These are phyloP conservation scores for Chelonus formosanus DNA, from an alignment of 2,888 invertebrate species.

Conservation along the genomic window DNA sequence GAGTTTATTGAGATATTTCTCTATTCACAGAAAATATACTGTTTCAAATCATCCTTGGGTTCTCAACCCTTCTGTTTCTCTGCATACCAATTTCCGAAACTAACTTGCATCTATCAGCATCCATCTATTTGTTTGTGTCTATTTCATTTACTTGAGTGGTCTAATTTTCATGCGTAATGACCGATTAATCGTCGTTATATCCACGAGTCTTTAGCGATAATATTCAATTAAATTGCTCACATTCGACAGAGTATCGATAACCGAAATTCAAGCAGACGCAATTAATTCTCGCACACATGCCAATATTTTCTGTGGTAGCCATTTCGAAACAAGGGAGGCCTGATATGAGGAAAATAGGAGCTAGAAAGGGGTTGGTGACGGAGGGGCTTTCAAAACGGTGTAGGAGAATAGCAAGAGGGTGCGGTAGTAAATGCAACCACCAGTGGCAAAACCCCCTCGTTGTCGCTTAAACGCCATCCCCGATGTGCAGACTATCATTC, in stretches of 20 bases:
- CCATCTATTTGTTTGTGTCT: background rate
- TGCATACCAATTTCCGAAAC: too few species aligned
- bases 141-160: slow-evolving; percentile 18
- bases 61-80: slow-evolving; percentile 29
- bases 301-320: slow-evolving; percentile 34
- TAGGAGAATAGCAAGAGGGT: slow-evolving; percentile 22
- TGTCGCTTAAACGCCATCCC: slow-evolving; percentile 35
- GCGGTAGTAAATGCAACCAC: slow-evolving; percentile 35
- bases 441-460: slow-evolving; percentile 32
- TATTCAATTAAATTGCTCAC: slow-evolving; percentile 26
- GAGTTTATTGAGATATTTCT: slow-evolving; percentile 42
- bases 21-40: slow-evolving; percentile 39
- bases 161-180: slow-evolving; percentile 13
- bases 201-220: slow-evolving; percentile 25
- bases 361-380: slow-evolving; percentile 15
- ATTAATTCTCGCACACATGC: slow-evolving; percentile 31
- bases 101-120: too few species aligned
- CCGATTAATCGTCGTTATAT: slow-evolving; percentile 22
- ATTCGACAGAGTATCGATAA: slow-evolving; percentile 26
- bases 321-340: slow-evolving; percentile 19
- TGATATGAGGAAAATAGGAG: background rate
- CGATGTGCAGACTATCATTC: slow-evolving; percentile 25
- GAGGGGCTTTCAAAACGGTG: slow-evolving; percentile 8
- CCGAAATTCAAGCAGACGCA: slow-evolving; percentile 37
- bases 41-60: slow-evolving; percentile 30